These are phyloP conservation scores for Conus canariensis DNA, from an alignment of 2,888 invertebrate genomes.

Conservation along the genomic window DNA sequence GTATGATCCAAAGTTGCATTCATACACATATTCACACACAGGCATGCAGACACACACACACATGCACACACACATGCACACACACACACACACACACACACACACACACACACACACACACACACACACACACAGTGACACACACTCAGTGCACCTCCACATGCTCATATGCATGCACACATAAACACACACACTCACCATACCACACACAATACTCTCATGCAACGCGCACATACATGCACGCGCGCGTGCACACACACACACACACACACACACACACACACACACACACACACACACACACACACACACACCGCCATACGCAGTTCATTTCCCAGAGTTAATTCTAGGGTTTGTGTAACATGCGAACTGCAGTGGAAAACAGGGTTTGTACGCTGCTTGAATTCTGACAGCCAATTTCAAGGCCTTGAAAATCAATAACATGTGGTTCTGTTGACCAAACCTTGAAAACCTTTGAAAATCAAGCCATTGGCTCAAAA, in stretches of 20 bases:
- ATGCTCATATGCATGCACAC: background rate
- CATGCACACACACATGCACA: background rate
- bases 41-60: background rate
- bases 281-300: too few species aligned
- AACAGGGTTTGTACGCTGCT: background rate
- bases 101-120: background rate
- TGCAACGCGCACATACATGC: background rate
- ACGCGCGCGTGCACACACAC: background rate
- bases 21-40: too few species aligned
- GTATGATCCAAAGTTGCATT: too few species aligned
- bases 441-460: too few species aligned
- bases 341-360: too few species aligned
- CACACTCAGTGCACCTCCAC: background rate
- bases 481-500: too few species aligned
- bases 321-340: too few species aligned
- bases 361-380: too few species aligned
- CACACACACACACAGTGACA: background rate
- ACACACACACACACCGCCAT: too few species aligned
- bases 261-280: too few species aligned
- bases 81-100: background rate
- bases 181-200: background rate
- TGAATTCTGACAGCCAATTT: background rate
- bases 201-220: background rate
- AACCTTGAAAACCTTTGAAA: too few species aligned
- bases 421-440: too few species aligned